Evolutionary conservation across 2,797 vertebrate genomes (phyloP).

Genomic region (Leptodactylus fallax): DNA sequence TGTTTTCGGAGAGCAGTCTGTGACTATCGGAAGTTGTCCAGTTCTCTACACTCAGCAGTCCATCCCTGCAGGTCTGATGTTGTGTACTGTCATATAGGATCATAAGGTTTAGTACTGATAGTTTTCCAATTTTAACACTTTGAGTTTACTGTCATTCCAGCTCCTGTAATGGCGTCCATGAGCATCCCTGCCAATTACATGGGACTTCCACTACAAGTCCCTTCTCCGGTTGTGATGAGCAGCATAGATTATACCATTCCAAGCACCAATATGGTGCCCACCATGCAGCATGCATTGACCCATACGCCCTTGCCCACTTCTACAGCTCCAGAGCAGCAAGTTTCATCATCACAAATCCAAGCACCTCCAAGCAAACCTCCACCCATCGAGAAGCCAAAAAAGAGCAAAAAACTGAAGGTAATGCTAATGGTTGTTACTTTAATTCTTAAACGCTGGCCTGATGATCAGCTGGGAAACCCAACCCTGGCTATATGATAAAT

Average conservation of each 20-base stretch:
- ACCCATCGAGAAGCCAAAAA: slow-evolving; percentile 85
- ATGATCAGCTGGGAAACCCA: too few relatives aligned
- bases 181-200: slow-evolving; percentile 78
- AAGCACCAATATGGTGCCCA: slow-evolving; percentile 69
- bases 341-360: slow-evolving; percentile 68
- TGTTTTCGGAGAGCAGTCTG: slow-evolving; percentile 74
- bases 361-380: slow-evolving; percentile 74
- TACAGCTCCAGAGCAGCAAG: slow-evolving; percentile 69
- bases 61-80: slow-evolving; percentile 75
- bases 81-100: background rate
- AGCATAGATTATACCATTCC: slow-evolving; percentile 78
- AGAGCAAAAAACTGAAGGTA: slow-evolving; percentile 92
- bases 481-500: background rate
- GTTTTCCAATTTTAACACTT: background rate
- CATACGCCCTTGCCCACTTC: slow-evolving; percentile 71
- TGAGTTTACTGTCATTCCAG: slow-evolving; percentile 6
- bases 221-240: slow-evolving; percentile 76
- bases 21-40: slow-evolving; percentile 92
- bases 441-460: too few relatives aligned
- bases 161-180: slow-evolving; percentile 69
- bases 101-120: background rate
- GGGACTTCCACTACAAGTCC: slow-evolving; percentile 73
- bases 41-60: slow-evolving; percentile 90
- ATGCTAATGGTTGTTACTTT: background rate
- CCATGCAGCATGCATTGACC: slow-evolving; percentile 76